Evolutionary conservation across 2,113 vertebrate genomes (phyloP), one percentile per base, ranked within the genome.

Genomic region (Petroica traversi): DNA sequence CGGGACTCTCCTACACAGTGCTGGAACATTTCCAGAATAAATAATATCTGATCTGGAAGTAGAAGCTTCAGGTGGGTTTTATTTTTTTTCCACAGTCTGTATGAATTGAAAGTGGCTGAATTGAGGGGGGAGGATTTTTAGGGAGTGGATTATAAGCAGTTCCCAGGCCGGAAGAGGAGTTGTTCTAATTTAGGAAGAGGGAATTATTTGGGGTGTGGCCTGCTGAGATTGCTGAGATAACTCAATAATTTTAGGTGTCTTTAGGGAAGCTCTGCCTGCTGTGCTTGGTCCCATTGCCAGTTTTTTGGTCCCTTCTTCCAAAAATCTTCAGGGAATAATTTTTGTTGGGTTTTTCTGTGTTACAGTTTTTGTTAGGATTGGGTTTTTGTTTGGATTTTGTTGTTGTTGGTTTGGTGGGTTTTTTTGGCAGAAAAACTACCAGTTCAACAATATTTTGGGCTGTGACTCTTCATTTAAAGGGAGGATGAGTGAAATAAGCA

Each of bases 131-230:
- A 69, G 61, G 58, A 57, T 58, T 92, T 69, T 57, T 63, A 81
- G 74, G 67, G 69, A 83, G 75, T 41, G 13, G 33, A 69, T 11
- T 55, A 23, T 16, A 20, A 72, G 16, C 20, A 25, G 61, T 20
- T 85, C 58, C 24, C 49, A 88, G 74, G 58, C 74, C 0, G 4
- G 78, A 88, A 85, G 88, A 88, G 72, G 22, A 63, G 57, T 71
- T 46, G 51, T n/a, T 92, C 68, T 86, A 80, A 90, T 85, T 80
- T 87, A 38, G 68, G 89, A 87, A 69, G 67, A 63, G 62, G 59
- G 89, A 83, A 69, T 94, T 83, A 73, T 5, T 72, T 69, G 7
- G 86, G 92, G 78, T 82, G 77, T 61, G 89, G 62, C 34, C 49
- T 85, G 74, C 71, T 43, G 73, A 59, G 88, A 89, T 63, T 55